These are phyloP conservation scores for Salvelinus sp. DNA, from an alignment of 2,113 vertebrate species.

Conservation along the genomic window DNA sequence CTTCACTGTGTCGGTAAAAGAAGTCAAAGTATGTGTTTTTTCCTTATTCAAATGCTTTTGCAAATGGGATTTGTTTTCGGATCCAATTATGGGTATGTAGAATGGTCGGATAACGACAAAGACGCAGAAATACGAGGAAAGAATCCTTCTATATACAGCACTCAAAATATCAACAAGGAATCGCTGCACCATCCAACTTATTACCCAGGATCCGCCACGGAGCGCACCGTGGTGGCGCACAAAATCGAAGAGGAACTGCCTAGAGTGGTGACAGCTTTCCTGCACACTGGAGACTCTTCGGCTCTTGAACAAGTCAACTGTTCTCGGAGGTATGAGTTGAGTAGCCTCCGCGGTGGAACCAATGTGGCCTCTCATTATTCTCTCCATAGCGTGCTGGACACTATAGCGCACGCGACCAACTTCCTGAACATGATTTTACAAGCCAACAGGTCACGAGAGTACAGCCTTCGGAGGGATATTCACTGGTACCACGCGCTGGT, in stretches of 20 bases:
- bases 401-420: conserved; percentile 90
- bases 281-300: conserved; percentile 89
- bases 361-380: conserved; percentile 80
- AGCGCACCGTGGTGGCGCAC: conserved; percentile 84
- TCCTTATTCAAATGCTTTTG: conserved; percentile 74
- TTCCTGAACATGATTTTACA: conserved; percentile 91
- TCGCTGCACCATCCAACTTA: conserved; percentile 66
- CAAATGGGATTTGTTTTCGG: conserved; percentile 70
- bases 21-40: conserved; percentile 70
- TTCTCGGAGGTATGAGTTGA: conserved; percentile 89
- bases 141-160: conserved; percentile 68
- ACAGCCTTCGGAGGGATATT: conserved; percentile 81
- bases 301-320: conserved; percentile 87
- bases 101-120: conserved; percentile 75
- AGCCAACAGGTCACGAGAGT: conserved; percentile 86
- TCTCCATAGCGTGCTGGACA: conserved; percentile 86
- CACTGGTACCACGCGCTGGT: conserved; percentile 94
- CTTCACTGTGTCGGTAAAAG: conserved; percentile 28
- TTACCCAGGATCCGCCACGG: conserved; percentile 72
- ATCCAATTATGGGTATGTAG: conserved; percentile 76
- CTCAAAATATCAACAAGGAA: conserved; percentile 66
- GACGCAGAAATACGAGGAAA: conserved; percentile 69
- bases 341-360: conserved; percentile 80
- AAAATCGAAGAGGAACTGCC: conserved; percentile 89
- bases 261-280: conserved; percentile 89